A percentile compares a stretch with the other conserved stretches of the same genome.
phyloP scores from a whole-genome alignment of 2,113 vertebrate genomes.

The Aegithalos caudatus region DNA sequence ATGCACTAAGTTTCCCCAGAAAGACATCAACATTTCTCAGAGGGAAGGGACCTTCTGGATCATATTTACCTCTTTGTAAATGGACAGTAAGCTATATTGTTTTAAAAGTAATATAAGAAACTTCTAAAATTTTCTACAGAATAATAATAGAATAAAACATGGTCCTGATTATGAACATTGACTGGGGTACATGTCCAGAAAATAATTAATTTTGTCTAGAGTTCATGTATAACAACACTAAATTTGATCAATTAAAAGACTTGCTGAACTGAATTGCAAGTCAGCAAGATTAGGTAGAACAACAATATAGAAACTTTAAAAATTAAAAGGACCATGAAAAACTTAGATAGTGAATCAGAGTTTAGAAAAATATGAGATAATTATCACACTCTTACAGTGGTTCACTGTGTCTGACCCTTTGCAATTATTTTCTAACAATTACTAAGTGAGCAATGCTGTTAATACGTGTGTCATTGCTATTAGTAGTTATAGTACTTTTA shows the following conservation, averaged over 20 bases:
- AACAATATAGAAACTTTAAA: neutral
- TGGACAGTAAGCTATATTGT: neutral
- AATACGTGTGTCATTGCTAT: neutral
- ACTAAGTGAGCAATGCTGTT: neutral
- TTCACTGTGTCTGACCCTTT: neutral
- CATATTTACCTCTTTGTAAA: neutral
- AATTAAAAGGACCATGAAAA: neutral
- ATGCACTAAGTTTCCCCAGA: neutral
- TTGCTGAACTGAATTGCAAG: neutral
- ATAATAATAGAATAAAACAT: neutral
- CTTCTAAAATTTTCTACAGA: neutral
- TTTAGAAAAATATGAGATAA: neutral
- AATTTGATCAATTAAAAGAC: neutral
- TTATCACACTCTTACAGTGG: neutral
- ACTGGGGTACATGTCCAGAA: accelerated
- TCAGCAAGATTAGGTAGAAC: neutral
- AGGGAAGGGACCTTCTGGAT: neutral
- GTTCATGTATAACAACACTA: neutral
- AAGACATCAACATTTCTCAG: neutral
- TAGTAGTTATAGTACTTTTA: neutral
- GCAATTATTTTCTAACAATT: neutral
- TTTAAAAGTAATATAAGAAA: neutral
- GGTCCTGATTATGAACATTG: neutral
- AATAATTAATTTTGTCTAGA: neutral
- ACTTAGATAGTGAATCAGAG: neutral